Base-by-base conservation (phyloP, 2,113 vertebrate genomes). In the Polypterus bichir region DNA sequence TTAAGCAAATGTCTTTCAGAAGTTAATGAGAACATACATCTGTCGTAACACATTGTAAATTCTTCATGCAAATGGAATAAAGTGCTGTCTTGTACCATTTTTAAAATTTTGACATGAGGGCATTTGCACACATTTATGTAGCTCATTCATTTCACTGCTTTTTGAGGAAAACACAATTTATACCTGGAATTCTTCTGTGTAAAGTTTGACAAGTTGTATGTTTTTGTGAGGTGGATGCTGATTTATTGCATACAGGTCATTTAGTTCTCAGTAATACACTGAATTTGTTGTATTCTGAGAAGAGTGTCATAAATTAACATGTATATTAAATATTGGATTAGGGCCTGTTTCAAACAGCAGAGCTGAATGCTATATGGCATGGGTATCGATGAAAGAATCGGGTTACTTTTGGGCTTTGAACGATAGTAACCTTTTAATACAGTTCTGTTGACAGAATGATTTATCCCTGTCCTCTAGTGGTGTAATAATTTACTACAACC, bases 391-490 rank as follows among this genome's bases (percentile, higher is more conserved):
- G 27, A 27, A 27, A 27, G 27, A 27, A 27, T 27, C 27, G 1
- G 81, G 81, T 86, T 83, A 79, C 72, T 80, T 1, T 65, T 79
- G 81, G 75, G 62, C 72, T 80, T 75, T 88, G 81, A 84, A 84
- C 84, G 68, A 4, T 52, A 83, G 75, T 89, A 86, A 89, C 86
- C 83, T 73, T 65, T 46, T 3, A 59, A 7, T 55, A 6, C 27
- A 55, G 9, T 4, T 9, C 3, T 55, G 3, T 9, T 11, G 54
- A 55, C 10, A 3, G 44, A 55, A 55, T 55, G 5, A 5, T 55
- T 55, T 55, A 5, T 10, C 54, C 54, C 44, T 55, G 9, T 4
- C 54, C 10, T 27, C 54, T 10, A 5, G 5, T 27, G 5, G 54
- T 55, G 54, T 9, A 55, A 55, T 11, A 55, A 8, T 27, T 27